Evolutionary conservation across 2,888 invertebrate genomes (phyloP).

Genomic region (Isoperla grammatica): DNA sequence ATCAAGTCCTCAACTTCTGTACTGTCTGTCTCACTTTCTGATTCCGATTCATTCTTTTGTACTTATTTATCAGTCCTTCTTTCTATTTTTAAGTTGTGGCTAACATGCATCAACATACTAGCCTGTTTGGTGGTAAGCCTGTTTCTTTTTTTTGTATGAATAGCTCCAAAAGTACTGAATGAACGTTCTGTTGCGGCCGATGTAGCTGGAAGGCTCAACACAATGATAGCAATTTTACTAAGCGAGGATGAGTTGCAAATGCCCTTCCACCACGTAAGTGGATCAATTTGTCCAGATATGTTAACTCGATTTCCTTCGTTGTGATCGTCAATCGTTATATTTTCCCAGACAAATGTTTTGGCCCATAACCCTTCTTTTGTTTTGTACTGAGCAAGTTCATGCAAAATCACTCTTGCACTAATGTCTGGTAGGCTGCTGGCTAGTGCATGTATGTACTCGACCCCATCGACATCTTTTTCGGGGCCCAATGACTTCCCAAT

Average conservation of each 20-base stretch:
- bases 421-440: neutral
- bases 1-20: no score
- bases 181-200: slow-evolving; percentile 36
- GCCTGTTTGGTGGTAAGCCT: slow-evolving; percentile 32
- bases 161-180: slow-evolving; percentile 35
- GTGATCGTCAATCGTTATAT: neutral
- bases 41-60: no score
- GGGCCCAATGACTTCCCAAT: slow-evolving; percentile 23
- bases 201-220: slow-evolving; percentile 32
- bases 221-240: slow-evolving; percentile 30
- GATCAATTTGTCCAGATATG: slow-evolving; percentile 32
- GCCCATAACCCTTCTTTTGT: slow-evolving; percentile 3
- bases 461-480: slow-evolving; percentile 6
- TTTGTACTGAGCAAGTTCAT: slow-evolving; percentile 9
- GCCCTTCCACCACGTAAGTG: slow-evolving; percentile 32
- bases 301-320: neutral
- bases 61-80: neutral
- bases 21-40: no score
- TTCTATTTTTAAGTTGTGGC: slow-evolving; percentile 24
- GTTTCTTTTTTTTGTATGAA: slow-evolving; percentile 35
- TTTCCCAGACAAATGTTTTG: neutral
- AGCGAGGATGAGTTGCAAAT: slow-evolving; percentile 31
- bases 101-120: slow-evolving; percentile 31
- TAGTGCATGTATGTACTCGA: neutral
- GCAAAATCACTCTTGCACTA: slow-evolving; percentile 25